A percentile compares a stretch with the other conserved stretches of the same genome.
These are phyloP conservation scores for Didymodactylos carnosus DNA, from an alignment of 2,888 invertebrate genomes.

Conservation along the genomic window DNA sequence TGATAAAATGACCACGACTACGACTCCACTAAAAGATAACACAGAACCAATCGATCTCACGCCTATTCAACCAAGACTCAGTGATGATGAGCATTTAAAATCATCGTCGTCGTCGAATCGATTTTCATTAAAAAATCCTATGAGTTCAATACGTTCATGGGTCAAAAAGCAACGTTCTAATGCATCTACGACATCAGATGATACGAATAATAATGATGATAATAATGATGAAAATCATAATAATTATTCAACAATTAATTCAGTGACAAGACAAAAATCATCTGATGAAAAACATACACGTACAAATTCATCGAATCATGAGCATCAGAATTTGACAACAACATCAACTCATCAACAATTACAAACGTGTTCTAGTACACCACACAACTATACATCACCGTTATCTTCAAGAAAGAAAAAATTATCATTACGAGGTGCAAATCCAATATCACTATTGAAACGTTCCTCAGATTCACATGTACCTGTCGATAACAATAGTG, in stretches of 20 bases:
- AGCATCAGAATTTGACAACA: too few species aligned
- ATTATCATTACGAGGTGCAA: neutral
- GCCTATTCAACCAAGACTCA: too few species aligned
- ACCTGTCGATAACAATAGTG: too few species aligned
- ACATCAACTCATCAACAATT: neutral
- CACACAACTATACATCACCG: neutral
- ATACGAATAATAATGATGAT: too few species aligned
- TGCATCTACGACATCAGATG: too few species aligned
- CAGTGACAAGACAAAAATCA: neutral
- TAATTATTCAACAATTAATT: neutral
- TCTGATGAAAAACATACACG: neutral
- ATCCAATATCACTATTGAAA: neutral
- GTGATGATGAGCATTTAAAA: too few species aligned
- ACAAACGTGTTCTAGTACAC: neutral
- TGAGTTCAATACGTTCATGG: neutral
- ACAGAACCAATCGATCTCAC: too few species aligned
- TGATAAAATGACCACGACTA: too few species aligned
- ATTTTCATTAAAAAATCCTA: neutral
- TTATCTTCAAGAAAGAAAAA: neutral
- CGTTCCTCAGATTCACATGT: neutral
- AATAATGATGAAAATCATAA: neutral
- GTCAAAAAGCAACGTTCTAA: neutral
- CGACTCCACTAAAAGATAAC: too few species aligned
- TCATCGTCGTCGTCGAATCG: too few species aligned
- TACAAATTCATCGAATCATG: neutral